These are phyloP conservation scores for Chaetorhynchus papuensis DNA, from an alignment of 2,113 vertebrate species.

Conservation along the genomic window DNA sequence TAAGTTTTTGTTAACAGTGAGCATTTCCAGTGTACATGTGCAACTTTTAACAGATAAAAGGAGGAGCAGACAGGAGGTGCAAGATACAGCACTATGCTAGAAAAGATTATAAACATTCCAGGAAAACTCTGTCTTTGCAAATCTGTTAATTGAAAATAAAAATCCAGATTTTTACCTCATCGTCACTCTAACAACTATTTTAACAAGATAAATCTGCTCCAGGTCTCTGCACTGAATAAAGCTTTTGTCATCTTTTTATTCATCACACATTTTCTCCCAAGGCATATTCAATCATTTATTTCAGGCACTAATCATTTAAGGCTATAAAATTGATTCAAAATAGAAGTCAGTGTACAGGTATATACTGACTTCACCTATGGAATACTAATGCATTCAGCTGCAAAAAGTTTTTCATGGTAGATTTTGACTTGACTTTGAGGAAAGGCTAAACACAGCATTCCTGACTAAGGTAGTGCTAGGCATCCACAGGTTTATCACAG, in stretches of 20 bases:
- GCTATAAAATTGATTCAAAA: slow-evolving; percentile 62
- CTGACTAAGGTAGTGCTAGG: neutral
- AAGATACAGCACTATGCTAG: neutral
- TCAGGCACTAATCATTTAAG: slow-evolving; percentile 61
- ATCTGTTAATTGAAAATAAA: neutral
- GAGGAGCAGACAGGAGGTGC: fast-evolving
- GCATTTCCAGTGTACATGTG: neutral
- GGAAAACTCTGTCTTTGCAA: neutral
- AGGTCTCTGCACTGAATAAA: slow-evolving; percentile 8
- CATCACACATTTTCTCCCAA: slow-evolving; percentile 39
- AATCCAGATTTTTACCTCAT: neutral
- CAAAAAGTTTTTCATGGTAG: neutral
- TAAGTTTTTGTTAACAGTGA: neutral
- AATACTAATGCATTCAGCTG: slow-evolving; percentile 36
- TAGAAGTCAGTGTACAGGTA: slow-evolving; percentile 34
- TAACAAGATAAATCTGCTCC: slow-evolving; percentile 12
- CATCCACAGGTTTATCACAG: neutral
- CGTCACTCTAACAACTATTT: neutral
- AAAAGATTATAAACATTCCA: neutral
- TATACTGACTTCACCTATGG: neutral
- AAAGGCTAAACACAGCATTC: neutral
- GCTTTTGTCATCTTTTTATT: slow-evolving; percentile 34
- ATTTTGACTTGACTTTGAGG: slow-evolving; percentile 20
- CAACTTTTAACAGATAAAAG: neutral
- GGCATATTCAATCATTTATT: slow-evolving; percentile 58